Conservation (phyloP, 2,888 invertebrate genomes). For the Celastrina argiolus region DNA sequence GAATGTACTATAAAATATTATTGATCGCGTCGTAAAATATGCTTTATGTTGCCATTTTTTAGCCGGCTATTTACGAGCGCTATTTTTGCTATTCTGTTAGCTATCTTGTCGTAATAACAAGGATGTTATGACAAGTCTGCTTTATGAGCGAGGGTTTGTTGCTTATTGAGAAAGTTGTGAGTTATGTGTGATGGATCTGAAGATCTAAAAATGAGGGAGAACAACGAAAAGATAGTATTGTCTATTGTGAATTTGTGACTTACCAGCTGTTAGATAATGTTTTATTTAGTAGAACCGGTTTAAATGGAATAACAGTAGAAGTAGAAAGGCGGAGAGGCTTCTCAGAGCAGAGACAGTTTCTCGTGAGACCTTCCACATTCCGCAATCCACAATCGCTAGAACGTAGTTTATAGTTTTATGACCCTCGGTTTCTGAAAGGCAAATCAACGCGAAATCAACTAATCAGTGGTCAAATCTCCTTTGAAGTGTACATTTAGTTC, state of each 20-base stretch:
- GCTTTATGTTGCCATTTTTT: slow-evolving; percentile 60
- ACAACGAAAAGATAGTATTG: background rate
- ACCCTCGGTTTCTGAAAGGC: too few relatives aligned
- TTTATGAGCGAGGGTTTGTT: background rate
- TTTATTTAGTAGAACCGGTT: too few relatives aligned
- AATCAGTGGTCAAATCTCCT: too few relatives aligned
- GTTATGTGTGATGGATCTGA: background rate
- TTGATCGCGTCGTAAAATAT: slow-evolving; percentile 68
- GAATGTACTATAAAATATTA: slow-evolving; percentile 73
- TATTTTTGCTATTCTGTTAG: slow-evolving; percentile 28
- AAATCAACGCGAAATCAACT: too few relatives aligned
- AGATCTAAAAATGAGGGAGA: background rate
- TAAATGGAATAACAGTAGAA: too few relatives aligned
- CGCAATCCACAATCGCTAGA: too few relatives aligned
- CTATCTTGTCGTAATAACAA: background rate
- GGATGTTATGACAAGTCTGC: slow-evolving; percentile 5
- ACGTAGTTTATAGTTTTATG: too few relatives aligned
- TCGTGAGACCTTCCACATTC: too few relatives aligned
- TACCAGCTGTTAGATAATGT: background rate
- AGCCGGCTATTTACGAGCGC: slow-evolving; percentile 49
- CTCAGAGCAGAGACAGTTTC: too few relatives aligned
- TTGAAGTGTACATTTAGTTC: too few relatives aligned
- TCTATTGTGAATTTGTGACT: background rate
- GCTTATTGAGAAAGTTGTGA: slow-evolving; percentile 2
- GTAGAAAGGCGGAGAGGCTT: too few relatives aligned